Conservation (phyloP, 2,797 vertebrate genomes). For the Parotocinclus haroldoi region DNA sequence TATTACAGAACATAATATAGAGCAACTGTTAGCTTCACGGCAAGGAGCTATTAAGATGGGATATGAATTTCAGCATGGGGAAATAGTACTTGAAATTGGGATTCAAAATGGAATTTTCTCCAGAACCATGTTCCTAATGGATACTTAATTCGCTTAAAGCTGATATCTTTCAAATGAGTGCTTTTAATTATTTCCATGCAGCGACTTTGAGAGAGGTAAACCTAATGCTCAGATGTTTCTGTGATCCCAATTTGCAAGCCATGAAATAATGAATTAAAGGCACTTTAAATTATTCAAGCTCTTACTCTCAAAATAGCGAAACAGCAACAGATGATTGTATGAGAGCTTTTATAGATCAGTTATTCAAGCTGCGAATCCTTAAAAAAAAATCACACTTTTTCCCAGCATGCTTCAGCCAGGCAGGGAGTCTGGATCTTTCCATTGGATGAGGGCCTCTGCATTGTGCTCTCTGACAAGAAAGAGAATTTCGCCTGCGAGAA, state of each 20-base stretch:
- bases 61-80: too few species aligned
- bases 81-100: too few species aligned
- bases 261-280: slow-evolving; percentile 2
- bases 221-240: background rate
- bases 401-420: slow-evolving; percentile 5
- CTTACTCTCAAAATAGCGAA: background rate
- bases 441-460: slow-evolving; percentile 48
- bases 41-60: too few species aligned
- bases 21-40: too few species aligned
- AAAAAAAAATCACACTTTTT: slow-evolving; percentile 34
- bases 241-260: background rate
- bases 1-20: too few species aligned
- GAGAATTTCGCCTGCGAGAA: slow-evolving; percentile 57
- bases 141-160: too few species aligned
- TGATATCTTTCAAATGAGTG: too few species aligned
- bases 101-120: too few species aligned
- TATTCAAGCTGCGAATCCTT: background rate
- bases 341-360: slow-evolving; percentile 20
- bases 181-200: too few species aligned
- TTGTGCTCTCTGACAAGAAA: slow-evolving; percentile 57
- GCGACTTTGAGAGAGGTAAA: background rate
- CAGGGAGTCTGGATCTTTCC: slow-evolving; percentile 26
- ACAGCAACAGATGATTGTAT: background rate
- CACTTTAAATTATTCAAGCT: slow-evolving; percentile 13
- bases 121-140: too few species aligned